Conservation (phyloP, 2,113 vertebrate species). For the Eulacestoma nigropectus region DNA sequence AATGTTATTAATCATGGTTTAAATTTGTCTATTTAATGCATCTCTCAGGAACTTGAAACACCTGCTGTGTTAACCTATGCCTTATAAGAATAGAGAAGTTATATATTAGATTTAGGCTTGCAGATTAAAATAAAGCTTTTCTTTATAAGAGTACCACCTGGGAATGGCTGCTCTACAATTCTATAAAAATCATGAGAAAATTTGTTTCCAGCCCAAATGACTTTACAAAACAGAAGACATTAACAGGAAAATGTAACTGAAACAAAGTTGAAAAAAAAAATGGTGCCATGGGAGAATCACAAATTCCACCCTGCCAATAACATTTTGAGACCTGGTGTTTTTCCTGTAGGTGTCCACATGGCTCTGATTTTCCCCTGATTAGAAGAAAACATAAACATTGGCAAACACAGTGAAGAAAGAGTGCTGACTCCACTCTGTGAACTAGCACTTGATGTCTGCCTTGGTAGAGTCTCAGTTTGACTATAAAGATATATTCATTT, state of each 20-base stretch:
- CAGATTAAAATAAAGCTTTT: constrained; percentile 38
- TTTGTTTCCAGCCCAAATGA: background rate
- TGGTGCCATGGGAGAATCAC: background rate
- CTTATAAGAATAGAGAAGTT: constrained; percentile 28
- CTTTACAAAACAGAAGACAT: constrained; percentile 18
- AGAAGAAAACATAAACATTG: constrained; percentile 67
- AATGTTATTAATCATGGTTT: background rate
- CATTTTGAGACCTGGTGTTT: constrained; percentile 54
- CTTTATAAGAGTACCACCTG: constrained; percentile 34
- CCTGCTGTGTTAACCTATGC: constrained; percentile 43
- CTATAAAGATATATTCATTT: constrained; percentile 45
- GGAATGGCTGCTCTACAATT: background rate
- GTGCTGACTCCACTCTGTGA: constrained; percentile 30
- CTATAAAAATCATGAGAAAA: constrained; percentile 1
- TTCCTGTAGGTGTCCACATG: constrained; percentile 59
- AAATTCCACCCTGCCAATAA: constrained; percentile 25
- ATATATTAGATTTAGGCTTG: constrained; percentile 4
- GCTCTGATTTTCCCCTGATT: constrained; percentile 70
- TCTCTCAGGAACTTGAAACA: constrained; percentile 52
- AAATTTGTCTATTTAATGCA: constrained; percentile 46
- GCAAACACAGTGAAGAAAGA: constrained; percentile 32
- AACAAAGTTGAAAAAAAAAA: background rate
- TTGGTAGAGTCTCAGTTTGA: constrained; percentile 34
- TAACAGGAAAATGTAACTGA: constrained; percentile 1
- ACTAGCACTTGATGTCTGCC: constrained; percentile 6